Percentiles rank a stretch among this genome's conserved stretches.
These are phyloP conservation scores for Cebus imitator DNA, from an alignment of 2,113 vertebrate genomes.

Conservation along the genomic window DNA sequence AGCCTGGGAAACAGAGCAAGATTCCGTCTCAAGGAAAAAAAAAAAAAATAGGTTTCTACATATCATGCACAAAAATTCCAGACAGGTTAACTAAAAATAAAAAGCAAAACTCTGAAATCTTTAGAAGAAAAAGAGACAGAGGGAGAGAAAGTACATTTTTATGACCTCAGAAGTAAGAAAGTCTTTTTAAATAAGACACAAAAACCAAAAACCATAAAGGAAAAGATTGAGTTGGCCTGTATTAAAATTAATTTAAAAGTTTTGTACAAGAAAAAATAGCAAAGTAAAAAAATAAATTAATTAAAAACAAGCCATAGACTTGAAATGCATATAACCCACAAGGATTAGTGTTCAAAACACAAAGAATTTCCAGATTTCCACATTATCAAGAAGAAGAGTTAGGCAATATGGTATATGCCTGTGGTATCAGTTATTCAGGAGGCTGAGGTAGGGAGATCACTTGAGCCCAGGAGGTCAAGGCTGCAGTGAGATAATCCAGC, in stretches of 20 bases:
- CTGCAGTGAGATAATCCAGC: no score
- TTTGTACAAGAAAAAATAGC: not conserved
- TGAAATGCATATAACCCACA: constrained; percentile 2
- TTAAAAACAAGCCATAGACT: not conserved
- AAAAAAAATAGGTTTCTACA: not conserved
- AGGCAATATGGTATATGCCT: not conserved
- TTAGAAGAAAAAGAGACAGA: not conserved
- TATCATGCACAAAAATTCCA: constrained; percentile 32
- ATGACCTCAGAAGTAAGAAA: not conserved
- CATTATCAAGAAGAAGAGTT: not conserved
- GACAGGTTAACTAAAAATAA: not conserved
- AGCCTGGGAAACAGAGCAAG: no score
- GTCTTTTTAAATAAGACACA: not conserved
- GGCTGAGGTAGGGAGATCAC: no score
- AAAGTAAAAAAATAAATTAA: not conserved
- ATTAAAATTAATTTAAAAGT: constrained; percentile 46
- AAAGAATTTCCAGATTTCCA: not conserved
- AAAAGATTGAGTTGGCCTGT: not conserved
- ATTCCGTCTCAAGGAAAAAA: no score
- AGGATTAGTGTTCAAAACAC: constrained; percentile 17
- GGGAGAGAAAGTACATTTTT: not conserved
- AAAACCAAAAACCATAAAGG: not conserved
- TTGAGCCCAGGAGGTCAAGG: no score
- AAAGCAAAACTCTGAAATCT: constrained; percentile 35
- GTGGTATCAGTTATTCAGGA: no score